Conservation (phyloP, 2,797 vertebrate genomes). For the Gastrophryne carolinensis region DNA sequence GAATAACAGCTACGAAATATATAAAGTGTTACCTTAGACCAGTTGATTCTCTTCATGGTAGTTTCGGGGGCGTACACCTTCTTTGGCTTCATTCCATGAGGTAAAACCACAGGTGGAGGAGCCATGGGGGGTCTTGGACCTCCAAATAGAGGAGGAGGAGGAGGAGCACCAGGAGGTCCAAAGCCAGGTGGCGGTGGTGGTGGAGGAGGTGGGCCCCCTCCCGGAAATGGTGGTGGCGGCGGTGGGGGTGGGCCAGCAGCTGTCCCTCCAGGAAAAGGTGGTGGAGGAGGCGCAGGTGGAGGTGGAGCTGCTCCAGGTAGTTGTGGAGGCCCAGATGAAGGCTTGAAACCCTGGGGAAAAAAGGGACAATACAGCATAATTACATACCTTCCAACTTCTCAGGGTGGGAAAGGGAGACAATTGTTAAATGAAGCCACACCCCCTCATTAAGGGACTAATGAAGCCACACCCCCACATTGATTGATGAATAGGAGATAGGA, state of each 20-base stretch:
- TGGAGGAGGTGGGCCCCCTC: constrained; percentile 69
- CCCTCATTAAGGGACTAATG: too few species aligned
- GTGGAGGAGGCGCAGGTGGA: constrained; percentile 71
- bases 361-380: not conserved
- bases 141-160: constrained; percentile 63
- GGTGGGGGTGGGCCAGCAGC: constrained; percentile 67
- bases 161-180: constrained; percentile 71
- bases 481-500: too few species aligned
- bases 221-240: constrained; percentile 73
- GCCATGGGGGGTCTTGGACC: constrained; percentile 57
- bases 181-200: constrained; percentile 73
- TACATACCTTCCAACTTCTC: too few species aligned
- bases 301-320: constrained; percentile 60
- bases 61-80: constrained; percentile 86
- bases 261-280: constrained; percentile 59
- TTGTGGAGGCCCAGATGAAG: constrained; percentile 23
- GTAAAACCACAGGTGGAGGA: constrained; percentile 67
- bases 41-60: constrained; percentile 93
- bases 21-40: constrained; percentile 85
- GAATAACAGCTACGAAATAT: too few species aligned
- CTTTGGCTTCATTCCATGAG: constrained; percentile 89
- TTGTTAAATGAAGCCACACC: too few species aligned
- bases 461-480: too few species aligned
- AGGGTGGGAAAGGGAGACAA: too few species aligned
- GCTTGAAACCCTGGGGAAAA: constrained; percentile 55